Conservation (phyloP, 2,113 vertebrate species). For the Poicephalus gulielmi region DNA sequence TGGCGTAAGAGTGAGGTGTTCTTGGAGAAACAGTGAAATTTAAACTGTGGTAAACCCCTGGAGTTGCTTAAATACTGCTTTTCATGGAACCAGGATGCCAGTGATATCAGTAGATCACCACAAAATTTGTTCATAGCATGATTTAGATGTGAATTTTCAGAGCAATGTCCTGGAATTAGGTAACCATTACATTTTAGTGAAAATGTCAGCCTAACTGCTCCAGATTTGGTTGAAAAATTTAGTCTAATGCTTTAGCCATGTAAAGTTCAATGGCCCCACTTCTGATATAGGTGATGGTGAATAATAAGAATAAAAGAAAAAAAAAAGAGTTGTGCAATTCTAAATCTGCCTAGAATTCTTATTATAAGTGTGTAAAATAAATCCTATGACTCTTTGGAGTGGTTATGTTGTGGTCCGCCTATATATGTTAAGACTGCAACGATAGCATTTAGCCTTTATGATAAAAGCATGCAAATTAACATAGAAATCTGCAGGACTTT, state of each 20-base stretch:
- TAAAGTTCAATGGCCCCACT: background rate
- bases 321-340: background rate
- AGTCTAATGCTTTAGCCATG: background rate
- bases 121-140: background rate
- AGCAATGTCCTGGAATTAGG: background rate
- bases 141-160: background rate
- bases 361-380: constrained; percentile 45
- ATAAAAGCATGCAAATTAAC: constrained; percentile 67
- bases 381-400: constrained; percentile 44
- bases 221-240: background rate
- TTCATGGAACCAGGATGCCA: background rate
- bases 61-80: background rate
- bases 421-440: constrained; percentile 62
- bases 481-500: constrained; percentile 47
- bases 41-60: background rate
- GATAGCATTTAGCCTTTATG: constrained; percentile 53
- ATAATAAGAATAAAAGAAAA: background rate
- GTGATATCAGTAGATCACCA: background rate
- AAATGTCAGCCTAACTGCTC: background rate
- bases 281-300: constrained; percentile 22
- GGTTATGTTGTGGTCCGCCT: constrained; percentile 53
- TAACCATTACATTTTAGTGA: background rate
- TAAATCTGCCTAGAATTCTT: constrained; percentile 40
- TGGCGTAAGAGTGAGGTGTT: background rate
- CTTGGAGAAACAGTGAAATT: background rate